Evolutionary conservation across 2,888 invertebrate genomes (phyloP).

Genomic region (Pterostichus madidus): DNA sequence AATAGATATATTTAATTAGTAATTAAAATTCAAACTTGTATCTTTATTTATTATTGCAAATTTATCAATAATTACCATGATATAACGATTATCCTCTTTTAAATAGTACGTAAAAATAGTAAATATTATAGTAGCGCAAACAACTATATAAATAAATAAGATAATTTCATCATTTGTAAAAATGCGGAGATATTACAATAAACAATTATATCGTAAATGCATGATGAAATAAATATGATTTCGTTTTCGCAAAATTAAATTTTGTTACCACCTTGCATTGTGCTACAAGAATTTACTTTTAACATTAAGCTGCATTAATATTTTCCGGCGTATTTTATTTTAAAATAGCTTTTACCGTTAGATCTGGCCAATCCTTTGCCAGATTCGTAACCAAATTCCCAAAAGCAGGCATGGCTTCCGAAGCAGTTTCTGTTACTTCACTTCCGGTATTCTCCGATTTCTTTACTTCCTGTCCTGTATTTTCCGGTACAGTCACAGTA

Average conservation of each 20-base stretch:
- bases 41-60: slow-evolving; percentile 23
- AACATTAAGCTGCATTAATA: not conserved
- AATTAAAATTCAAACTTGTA: slow-evolving; percentile 21
- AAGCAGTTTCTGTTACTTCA: slow-evolving; percentile 27
- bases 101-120: slow-evolving; percentile 9
- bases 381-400: slow-evolving; percentile 75
- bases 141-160: slow-evolving; percentile 22
- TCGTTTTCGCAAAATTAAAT: not conserved
- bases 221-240: slow-evolving; percentile 5
- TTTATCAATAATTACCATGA: slow-evolving; percentile 26
- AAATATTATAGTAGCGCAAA: slow-evolving; percentile 10
- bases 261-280: not conserved
- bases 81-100: slow-evolving; percentile 7
- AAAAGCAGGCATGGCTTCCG: slow-evolving; percentile 75
- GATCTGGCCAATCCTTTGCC: slow-evolving; percentile 65
- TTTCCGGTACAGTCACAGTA: not conserved
- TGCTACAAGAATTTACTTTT: not conserved
- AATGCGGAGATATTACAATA: not conserved
- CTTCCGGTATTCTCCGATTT: slow-evolving; percentile 9
- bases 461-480: not conserved
- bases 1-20: slow-evolving; percentile 3
- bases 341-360: slow-evolving; percentile 57
- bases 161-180: slow-evolving; percentile 24
- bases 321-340: too few relatives aligned
- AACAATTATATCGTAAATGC: not conserved